Base-by-base conservation (phyloP, 2,797 vertebrate species). In the Pseudomugil tenellus region DNA sequence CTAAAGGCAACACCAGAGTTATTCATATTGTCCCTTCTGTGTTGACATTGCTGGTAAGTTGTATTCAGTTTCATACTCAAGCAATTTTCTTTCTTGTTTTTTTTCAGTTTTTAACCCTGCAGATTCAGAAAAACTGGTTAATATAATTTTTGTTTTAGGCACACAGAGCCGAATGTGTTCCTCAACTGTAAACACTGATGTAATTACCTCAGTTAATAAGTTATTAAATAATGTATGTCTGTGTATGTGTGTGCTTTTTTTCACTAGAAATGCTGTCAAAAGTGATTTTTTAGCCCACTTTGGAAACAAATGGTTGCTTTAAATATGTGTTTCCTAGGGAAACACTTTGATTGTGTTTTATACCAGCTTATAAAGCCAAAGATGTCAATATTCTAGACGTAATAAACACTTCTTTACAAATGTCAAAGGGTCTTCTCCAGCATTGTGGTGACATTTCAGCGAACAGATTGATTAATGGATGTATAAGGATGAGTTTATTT, bases 361-460 rank as follows among this genome's bases (percentile, higher is more conserved):
- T 16, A n/a, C 19, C 10, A 37, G 39, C 63, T 67, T 56, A 51
- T 49, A 39, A 58, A 67, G 51, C 62, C 6, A 59, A 59, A 35
- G 26, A 63, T 62, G 56, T 48, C 62, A 76, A 49, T 25, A 32
- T 57, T 9, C 14, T 23, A 25, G 26, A 58, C 60, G 80, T 60
- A 60, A 67, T 67, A 71, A 12, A 43, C 56, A 34, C 71, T 53
- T 77, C 48, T 64, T 81, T 69, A 57, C 34, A 78, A 78, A 74
- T 69, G 29, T 56, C 46, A 58, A 16, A 9, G 34, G 52, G 19
- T 70, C 32, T 26, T 80, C 58, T 63, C 37, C 41, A 46, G 52
- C 49, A 51, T 63, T 57, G 37, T 35, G 21, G 25, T 77, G 68
- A 59, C 76, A 83, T 81, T 83, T 74, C 68, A 67, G 49, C 23